Percentiles rank a stretch among this genome's conserved stretches.
Conservation (phyloP, 2,113 vertebrate genomes). For the Athene cunicularia region DNA sequence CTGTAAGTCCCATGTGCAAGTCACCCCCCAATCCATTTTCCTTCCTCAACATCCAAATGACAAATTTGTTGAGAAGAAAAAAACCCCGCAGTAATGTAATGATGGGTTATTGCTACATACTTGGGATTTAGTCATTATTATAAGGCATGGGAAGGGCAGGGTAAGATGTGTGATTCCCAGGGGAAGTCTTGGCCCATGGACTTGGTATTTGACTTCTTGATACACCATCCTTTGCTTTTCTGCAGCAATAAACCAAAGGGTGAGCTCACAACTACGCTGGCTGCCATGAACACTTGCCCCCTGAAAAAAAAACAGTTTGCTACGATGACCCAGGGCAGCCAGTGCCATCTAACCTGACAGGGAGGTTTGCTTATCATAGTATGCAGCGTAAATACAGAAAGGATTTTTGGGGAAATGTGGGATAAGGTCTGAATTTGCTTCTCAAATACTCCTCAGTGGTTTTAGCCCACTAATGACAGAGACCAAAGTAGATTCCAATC, state of each 20-base stretch:
- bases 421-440: background rate
- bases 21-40: background rate
- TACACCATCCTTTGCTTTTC: background rate
- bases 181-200: background rate
- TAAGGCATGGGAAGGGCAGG: background rate
- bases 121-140: background rate
- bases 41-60: background rate
- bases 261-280: background rate
- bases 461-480: background rate
- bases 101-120: conserved; percentile 44
- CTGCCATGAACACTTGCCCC: background rate
- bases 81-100: background rate
- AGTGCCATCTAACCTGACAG: background rate
- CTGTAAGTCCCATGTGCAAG: background rate
- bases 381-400: background rate
- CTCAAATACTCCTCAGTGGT: background rate
- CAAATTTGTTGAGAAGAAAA: background rate
- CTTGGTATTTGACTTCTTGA: background rate
- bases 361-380: background rate
- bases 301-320: background rate
- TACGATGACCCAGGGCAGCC: background rate
- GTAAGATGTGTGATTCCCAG: background rate
- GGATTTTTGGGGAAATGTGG: background rate
- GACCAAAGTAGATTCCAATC: background rate
- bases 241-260: background rate